A percentile compares a stretch with the other conserved stretches of the same genome.
phyloP scores from a whole-genome alignment of 2,113 vertebrate genomes.

The Suricata suricatta region DNA sequence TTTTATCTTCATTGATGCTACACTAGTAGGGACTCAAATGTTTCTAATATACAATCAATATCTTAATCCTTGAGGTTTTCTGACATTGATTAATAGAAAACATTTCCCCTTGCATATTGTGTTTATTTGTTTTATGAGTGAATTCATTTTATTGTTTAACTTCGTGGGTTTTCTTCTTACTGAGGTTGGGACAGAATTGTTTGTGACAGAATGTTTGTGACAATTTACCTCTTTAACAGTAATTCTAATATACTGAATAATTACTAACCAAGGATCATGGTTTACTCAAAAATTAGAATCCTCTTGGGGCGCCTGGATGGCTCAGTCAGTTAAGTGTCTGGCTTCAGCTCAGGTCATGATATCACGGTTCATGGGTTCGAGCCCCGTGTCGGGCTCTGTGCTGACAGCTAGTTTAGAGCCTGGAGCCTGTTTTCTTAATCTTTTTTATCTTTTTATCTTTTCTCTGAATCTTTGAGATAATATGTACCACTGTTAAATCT shows the following conservation, averaged over 20 bases:
- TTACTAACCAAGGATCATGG: neutral
- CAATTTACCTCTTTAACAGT: neutral
- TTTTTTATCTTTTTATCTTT: neutral
- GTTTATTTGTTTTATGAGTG: neutral
- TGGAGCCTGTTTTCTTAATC: too few relatives aligned
- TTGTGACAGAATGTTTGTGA: neutral
- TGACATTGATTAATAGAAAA: neutral
- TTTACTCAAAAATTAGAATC: neutral
- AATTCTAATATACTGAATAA: neutral
- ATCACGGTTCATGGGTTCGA: neutral
- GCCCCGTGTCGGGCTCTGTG: too few relatives aligned
- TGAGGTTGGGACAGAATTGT: neutral
- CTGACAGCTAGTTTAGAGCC: too few relatives aligned
- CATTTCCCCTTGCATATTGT: neutral
- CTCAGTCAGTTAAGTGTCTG: too few relatives aligned
- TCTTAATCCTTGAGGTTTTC: neutral
- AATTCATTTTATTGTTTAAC: neutral
- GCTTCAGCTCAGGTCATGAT: too few relatives aligned
- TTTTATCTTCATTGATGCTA: neutral
- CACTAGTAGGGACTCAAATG: neutral
- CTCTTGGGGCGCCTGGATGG: neutral
- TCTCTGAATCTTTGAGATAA: neutral
- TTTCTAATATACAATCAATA: neutral
- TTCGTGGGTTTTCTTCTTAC: neutral
- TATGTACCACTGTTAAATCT: neutral